These are phyloP conservation scores for Drosophila nr. medialis DNA, from an alignment of 2,888 invertebrate species.

Conservation along the genomic window DNA sequence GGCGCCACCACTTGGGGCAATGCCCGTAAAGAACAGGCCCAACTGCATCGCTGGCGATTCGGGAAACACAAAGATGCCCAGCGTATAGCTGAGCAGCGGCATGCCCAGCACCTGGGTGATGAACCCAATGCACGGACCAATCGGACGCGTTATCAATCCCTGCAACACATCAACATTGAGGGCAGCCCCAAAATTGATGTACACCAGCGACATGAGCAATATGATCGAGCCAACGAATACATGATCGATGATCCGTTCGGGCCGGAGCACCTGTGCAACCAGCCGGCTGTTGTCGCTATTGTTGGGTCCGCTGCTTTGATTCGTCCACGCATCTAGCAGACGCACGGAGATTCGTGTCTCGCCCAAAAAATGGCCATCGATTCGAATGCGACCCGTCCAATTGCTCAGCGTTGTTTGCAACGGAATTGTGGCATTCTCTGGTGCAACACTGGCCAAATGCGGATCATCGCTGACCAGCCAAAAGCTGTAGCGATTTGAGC, in stretches of 20 bases:
- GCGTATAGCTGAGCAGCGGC: constrained; percentile 92
- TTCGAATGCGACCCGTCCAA: constrained; percentile 76
- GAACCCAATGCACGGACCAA: constrained; percentile 90
- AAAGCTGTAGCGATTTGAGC: constrained; percentile 56
- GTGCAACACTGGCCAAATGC: constrained; percentile 65
- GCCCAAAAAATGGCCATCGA: constrained; percentile 81
- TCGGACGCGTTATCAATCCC: constrained; percentile 86
- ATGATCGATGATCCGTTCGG: constrained; percentile 88
- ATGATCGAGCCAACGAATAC: constrained; percentile 91
- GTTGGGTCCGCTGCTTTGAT: constrained; percentile 62
- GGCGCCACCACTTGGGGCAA: constrained; percentile 96
- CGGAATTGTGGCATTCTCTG: constrained; percentile 55
- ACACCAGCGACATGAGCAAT: constrained; percentile 91
- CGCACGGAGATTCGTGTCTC: constrained; percentile 77
- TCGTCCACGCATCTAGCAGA: constrained; percentile 41
- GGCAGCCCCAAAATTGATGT: constrained; percentile 96
- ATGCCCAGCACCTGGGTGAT: constrained; percentile 92
- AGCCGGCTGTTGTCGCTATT: constrained; percentile 69
- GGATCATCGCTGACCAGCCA: constrained; percentile 62
- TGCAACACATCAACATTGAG: constrained; percentile 87
- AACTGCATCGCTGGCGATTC: constrained; percentile 89
- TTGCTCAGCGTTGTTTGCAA: constrained; percentile 38
- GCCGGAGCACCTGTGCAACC: constrained; percentile 87
- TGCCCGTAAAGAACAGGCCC: constrained; percentile 95
- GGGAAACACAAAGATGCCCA: constrained; percentile 90